A percentile compares a stretch with the other conserved stretches of the same genome.
These are phyloP conservation scores for Chirona hameri DNA, from an alignment of 2,888 invertebrate genomes.

Conservation along the genomic window DNA sequence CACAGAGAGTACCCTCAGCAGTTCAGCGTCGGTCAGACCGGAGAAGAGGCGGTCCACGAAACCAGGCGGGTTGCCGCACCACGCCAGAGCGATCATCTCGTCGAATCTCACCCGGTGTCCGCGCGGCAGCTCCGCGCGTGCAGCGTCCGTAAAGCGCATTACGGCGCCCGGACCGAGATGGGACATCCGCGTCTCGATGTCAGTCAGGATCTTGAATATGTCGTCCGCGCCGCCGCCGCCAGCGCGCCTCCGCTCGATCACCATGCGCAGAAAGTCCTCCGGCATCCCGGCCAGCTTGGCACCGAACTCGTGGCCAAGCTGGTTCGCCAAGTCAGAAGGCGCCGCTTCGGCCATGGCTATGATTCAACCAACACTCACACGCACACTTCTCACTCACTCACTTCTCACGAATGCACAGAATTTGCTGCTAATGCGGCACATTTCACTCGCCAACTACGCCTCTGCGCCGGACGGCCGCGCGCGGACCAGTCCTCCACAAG, in stretches of 20 bases:
- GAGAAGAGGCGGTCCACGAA: neutral
- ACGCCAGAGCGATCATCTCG: neutral
- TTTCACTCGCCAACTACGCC: no score
- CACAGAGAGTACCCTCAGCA: neutral
- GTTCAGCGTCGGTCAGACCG: neutral
- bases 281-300: neutral
- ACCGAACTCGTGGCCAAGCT: neutral
- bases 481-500: no score
- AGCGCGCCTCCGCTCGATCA: neutral
- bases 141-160: neutral
- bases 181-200: neutral
- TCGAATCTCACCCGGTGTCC: neutral
- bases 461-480: no score
- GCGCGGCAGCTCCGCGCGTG: neutral
- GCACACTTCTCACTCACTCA: no score
- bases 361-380: no score
- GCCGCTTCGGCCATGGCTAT: no score
- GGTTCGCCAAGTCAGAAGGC: neutral
- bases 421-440: no score
- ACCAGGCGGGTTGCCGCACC: neutral
- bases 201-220: neutral
- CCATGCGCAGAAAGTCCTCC: neutral
- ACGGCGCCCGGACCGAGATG: neutral
- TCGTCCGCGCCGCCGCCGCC: neutral
- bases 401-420: no score